Percentiles rank a stretch among this genome's conserved stretches.
phyloP scores from a whole-genome alignment of 2,888 invertebrate species.

The Melitaea athalia region DNA sequence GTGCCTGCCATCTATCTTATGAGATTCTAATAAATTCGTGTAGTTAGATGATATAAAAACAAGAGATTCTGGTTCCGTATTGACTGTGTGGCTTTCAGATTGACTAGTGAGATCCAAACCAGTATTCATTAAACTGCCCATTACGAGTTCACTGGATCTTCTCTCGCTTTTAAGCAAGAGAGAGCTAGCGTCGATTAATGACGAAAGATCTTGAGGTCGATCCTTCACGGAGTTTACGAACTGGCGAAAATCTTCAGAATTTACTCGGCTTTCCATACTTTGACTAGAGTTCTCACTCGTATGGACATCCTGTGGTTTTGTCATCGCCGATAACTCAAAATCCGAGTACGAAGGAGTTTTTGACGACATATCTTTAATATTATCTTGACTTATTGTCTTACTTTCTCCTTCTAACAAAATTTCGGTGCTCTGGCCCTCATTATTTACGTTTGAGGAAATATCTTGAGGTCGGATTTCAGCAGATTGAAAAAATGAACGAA shows the following conservation, averaged over 20 bases:
- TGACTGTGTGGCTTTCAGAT: slow-evolving; percentile 43
- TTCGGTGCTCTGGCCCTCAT: slow-evolving; percentile 47
- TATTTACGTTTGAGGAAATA: slow-evolving; percentile 48
- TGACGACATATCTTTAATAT: slow-evolving; percentile 51
- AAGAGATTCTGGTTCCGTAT: slow-evolving; percentile 50
- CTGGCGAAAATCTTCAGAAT: slow-evolving; percentile 61
- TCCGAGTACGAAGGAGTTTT: slow-evolving; percentile 62
- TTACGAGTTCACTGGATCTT: slow-evolving; percentile 53
- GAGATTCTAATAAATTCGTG: slow-evolving; percentile 72
- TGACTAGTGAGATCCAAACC: slow-evolving; percentile 50
- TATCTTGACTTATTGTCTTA: slow-evolving; percentile 50
- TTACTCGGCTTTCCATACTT: slow-evolving; percentile 57
- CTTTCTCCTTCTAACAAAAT: slow-evolving; percentile 55
- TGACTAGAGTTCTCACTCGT: slow-evolving; percentile 58
- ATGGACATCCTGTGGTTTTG: slow-evolving; percentile 61
- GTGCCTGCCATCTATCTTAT: slow-evolving; percentile 54
- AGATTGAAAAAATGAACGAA: slow-evolving; percentile 59
- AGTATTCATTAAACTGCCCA: slow-evolving; percentile 43
- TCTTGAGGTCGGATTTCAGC: slow-evolving; percentile 67
- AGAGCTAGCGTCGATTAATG: slow-evolving; percentile 62
- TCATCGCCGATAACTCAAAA: slow-evolving; percentile 60
- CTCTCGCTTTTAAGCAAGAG: slow-evolving; percentile 61
- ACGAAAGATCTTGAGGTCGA: slow-evolving; percentile 67
- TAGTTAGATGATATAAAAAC: slow-evolving; percentile 58
- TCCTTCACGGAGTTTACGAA: slow-evolving; percentile 62